Base-by-base conservation (phyloP, 2,888 invertebrate genomes). In the Athetis lepigone region DNA sequence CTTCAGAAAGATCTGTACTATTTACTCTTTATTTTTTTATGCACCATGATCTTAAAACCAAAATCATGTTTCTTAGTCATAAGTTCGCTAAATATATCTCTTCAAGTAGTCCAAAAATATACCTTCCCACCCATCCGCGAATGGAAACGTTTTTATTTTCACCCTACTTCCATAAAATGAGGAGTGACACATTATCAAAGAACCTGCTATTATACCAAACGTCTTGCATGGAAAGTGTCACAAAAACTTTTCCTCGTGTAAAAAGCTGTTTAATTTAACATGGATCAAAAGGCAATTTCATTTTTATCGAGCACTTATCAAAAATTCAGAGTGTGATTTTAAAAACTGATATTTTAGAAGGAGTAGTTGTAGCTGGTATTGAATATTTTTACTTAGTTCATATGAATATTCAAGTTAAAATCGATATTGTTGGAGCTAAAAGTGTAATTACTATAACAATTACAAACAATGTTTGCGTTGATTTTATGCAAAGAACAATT, bases 141-240 rank as follows among this genome's bases (percentile, higher is more conserved):
- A n/a, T 37, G 21, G 37, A 60, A 47, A 37, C 62, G 45, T 69
- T 75, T 75, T 72, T 69, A 69, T 63, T 72, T 60, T 75, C 72
- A 60, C 43, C 56, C 65, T 36, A 29, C 36, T 63, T 66, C 13
- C 11, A 49, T 23, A 18, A 60, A 73, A 76, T 61, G 47, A 63
- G 49, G n/a, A 69, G 60, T 73, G 77, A 70, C 77, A 56, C 8
- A 29, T 56, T 63, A 76, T 70, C 60, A 76, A 66, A 66, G 62
- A 65, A 60, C 45, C 42, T 37, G 55, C 72, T 72, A 54, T n/a
- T n/a, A n/a, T n/a, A 27, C 36, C 16, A 39, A 58, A 50, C 29
- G 50, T 29, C 25, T 42, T 46, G 43, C 36, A 52, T 46, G 76
- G 65, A 52, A 23, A 62, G 39, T 58, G 29, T 63, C 57, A 65